These are phyloP conservation scores for Amorpha juglandis DNA, from an alignment of 2,888 invertebrate genomes.

Conservation along the genomic window DNA sequence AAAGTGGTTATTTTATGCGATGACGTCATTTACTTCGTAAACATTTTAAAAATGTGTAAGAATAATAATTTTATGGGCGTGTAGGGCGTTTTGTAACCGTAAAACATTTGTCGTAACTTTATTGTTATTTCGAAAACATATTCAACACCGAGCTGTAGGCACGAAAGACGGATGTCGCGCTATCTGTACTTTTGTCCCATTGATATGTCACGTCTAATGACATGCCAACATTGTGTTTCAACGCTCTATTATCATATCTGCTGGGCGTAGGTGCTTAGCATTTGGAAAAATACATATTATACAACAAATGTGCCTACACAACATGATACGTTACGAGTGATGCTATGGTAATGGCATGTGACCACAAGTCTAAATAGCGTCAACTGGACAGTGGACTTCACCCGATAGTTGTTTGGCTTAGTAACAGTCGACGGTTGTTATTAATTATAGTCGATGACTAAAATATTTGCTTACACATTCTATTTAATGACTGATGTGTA, in stretches of 20 bases:
- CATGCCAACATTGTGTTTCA: constrained; percentile 58
- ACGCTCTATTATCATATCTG: constrained; percentile 59
- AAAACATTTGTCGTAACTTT: constrained; percentile 1
- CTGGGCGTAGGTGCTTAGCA: constrained; percentile 31
- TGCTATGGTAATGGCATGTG: constrained; percentile 15
- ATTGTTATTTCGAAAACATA: constrained; percentile 22
- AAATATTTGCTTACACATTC: background rate
- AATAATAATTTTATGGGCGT: background rate
- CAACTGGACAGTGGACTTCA: constrained; percentile 14
- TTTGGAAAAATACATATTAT: constrained; percentile 14
- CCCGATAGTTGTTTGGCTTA: constrained; percentile 8
- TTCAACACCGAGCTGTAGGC: constrained; percentile 34
- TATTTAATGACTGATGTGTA: background rate
- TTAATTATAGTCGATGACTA: background rate
- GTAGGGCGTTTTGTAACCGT: too few relatives aligned
- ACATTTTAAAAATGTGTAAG: background rate
- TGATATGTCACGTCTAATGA: constrained; percentile 70
- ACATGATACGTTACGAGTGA: constrained; percentile 17
- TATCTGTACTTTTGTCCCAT: constrained; percentile 61
- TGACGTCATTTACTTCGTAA: constrained; percentile 44
- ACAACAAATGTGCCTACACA: background rate
- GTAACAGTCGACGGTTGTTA: background rate
- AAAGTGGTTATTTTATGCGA: constrained; percentile 42
- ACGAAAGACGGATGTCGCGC: constrained; percentile 59
- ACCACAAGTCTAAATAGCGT: constrained; percentile 2